Base-by-base conservation (phyloP, 2,113 vertebrate species). In the Scolopax mira region DNA sequence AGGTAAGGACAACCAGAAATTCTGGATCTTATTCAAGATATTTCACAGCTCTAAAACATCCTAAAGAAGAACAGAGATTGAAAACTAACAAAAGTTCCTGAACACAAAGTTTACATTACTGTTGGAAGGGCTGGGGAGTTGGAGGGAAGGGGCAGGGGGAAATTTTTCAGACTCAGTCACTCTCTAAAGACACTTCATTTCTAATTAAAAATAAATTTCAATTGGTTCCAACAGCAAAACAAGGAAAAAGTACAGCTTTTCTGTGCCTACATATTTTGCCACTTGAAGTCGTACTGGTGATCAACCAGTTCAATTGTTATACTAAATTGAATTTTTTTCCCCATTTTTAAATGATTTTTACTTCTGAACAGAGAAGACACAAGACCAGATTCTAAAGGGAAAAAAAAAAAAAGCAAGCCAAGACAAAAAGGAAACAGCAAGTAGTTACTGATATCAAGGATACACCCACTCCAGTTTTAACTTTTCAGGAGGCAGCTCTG, bases 381-480 rank as follows among this genome's bases (percentile, higher is more conserved):
- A 70, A 88, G 7, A 46, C 11, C 18, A 62, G 23, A 66, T 69
- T 55, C 14, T n/a, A 48, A 86, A 62, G 21, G 0, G 4, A 9
- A 60, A 42, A 71, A 35, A 35, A 16, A 79, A 66, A 18, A 30
- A 30, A 17, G 6, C 16, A 85, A 72, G n/a, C 52, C 22, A 72
- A 67, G 41, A 37, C 24, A 67, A 65, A 67, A 77, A 67, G 15
- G 22, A 27, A 79, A 82, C 24, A 44, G 5, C 11, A 31, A 87
- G 24, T 15, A 88, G n/a, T 65, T 86, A 39, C 9, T 93, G n/a
- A 31, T 80, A 75, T 85, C 72, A 98, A 99, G 99, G 99, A 99
- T 99, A 99, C 99, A 98, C 98, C 99, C 99, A 99, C 96, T 99
- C 99, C 98, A 99, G 98, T 98, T 99, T 99, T 85, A 99, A 98